Evolutionary conservation across 2,113 vertebrate species (phyloP).

Genomic region (Aviceda subcristata): DNA sequence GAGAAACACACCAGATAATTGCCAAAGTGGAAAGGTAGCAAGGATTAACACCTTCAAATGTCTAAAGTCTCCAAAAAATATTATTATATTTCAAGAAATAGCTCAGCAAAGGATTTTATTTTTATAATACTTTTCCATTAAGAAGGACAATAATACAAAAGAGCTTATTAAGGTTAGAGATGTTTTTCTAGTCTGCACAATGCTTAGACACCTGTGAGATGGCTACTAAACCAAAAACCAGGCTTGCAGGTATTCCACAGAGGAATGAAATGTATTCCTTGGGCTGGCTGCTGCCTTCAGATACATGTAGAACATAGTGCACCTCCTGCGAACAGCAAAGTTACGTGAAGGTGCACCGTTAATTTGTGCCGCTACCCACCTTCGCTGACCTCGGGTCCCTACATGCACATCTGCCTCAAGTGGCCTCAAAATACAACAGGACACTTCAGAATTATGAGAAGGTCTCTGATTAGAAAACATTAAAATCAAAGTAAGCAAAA

Average conservation of each 20-base stretch:
- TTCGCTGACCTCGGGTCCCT: neutral
- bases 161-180: neutral
- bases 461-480: neutral
- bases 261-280: neutral
- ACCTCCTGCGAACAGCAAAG: neutral
- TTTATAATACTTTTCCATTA: neutral
- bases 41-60: neutral
- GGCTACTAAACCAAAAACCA: neutral
- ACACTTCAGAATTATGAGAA: neutral
- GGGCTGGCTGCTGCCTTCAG: neutral
- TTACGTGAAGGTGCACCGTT: neutral
- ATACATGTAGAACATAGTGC: rapidly evolving
- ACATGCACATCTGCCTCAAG: neutral
- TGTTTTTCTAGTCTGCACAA: neutral
- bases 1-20: neutral
- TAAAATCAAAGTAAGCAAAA: neutral
- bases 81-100: neutral
- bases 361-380: rapidly evolving
- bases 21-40: neutral
- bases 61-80: neutral
- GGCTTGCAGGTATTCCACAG: neutral
- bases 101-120: neutral
- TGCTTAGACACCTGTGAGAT: neutral
- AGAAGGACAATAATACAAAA: neutral
- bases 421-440: neutral